Conservation (phyloP, 30 jellyfish, hydroid and myxozoan species). For the Morbakka virulenta region DNA sequence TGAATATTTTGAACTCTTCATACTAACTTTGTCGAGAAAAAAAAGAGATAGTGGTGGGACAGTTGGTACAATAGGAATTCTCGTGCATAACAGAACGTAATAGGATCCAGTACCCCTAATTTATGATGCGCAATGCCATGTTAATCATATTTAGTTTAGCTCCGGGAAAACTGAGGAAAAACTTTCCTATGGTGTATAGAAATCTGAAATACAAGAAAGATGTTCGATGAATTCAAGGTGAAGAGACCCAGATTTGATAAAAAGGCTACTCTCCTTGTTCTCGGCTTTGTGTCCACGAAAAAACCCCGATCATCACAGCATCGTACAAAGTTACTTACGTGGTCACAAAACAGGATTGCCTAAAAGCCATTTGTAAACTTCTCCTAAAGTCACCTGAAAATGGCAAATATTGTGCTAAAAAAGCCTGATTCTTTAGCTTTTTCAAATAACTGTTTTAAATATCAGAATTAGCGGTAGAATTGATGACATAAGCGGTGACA, state of each 20-base stretch:
- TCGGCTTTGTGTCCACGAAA: not conserved
- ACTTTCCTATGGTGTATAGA: not conserved
- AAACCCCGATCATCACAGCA: not conserved
- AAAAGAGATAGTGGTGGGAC: not conserved
- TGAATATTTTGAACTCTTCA: not conserved
- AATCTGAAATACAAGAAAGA: not conserved
- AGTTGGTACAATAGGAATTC: not conserved
- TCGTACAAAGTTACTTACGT: not conserved
- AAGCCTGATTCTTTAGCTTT: too few relatives aligned
- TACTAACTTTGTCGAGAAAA: not conserved
- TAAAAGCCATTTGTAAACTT: not conserved
- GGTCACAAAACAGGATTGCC: not conserved
- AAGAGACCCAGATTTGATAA: not conserved
- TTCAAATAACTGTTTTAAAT: too few relatives aligned
- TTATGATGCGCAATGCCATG: not conserved
- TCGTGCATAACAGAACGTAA: not conserved
- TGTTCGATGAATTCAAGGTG: not conserved
- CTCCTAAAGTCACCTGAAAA: not conserved
- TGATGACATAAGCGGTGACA: too few relatives aligned
- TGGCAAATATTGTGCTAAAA: too few relatives aligned
- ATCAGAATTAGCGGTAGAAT: too few relatives aligned
- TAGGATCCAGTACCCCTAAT: not conserved
- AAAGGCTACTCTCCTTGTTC: not conserved
- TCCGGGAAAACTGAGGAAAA: not conserved
- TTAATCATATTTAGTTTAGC: not conserved